Conservation (phyloP, 2,888 invertebrate species). For the Agonopterix alstromeriana region DNA sequence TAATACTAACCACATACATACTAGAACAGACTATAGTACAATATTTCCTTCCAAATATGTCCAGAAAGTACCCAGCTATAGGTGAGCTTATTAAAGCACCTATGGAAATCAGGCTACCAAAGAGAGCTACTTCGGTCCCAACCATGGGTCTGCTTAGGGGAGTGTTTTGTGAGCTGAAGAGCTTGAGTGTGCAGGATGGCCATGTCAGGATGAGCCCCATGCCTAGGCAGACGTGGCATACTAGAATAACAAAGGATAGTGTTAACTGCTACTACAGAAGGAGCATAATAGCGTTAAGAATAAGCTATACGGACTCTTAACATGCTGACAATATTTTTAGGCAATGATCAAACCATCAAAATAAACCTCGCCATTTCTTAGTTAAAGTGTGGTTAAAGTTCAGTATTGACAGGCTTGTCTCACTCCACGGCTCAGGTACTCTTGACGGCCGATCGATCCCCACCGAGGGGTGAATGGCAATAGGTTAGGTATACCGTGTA, state of each 20-base stretch:
- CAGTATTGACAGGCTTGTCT: too few species aligned
- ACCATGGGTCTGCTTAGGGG: constrained; percentile 47
- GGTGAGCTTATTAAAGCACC: constrained; percentile 41
- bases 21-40: constrained; percentile 25
- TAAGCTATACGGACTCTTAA: too few species aligned
- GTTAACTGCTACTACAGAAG: too few species aligned
- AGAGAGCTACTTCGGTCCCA: constrained; percentile 36
- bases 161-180: constrained; percentile 45
- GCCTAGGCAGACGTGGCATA: constrained; percentile 36
- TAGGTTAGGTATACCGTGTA: too few species aligned
- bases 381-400: too few species aligned
- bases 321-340: too few species aligned
- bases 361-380: too few species aligned
- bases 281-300: too few species aligned
- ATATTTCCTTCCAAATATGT: constrained; percentile 41
- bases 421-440: too few species aligned
- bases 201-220: constrained; percentile 46
- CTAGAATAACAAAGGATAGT: constrained; percentile 18
- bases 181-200: constrained; percentile 45
- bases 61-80: constrained; percentile 28
- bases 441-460: too few species aligned
- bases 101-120: constrained; percentile 45
- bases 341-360: too few species aligned
- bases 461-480: too few species aligned
- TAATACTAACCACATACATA: constrained; percentile 36